Evolutionary conservation across 2,797 vertebrate species (phyloP).

Genomic region (Podarcis lilfordi): DNA sequence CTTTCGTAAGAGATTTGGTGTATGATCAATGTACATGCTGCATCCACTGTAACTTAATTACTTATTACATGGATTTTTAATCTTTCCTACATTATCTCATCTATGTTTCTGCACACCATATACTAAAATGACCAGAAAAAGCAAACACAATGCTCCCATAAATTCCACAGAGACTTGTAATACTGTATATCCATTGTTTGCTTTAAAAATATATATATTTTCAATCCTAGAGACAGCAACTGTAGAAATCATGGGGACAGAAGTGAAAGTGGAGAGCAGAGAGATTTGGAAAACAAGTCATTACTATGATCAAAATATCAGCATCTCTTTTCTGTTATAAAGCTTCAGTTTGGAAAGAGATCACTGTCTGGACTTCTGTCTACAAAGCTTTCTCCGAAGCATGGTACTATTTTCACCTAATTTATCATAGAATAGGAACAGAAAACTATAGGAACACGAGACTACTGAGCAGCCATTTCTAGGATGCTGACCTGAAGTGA

Average conservation of each 20-base stretch:
- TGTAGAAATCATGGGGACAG: not conserved
- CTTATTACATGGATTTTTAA: not conserved
- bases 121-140: not conserved
- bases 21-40: not conserved
- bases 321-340: not conserved
- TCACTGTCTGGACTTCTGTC: not conserved
- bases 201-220: not conserved
- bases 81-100: not conserved
- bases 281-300: not conserved
- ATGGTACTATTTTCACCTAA: not conserved
- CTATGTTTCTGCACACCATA: not conserved
- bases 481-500: not conserved
- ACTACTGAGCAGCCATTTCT: not conserved
- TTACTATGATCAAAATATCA: not conserved
- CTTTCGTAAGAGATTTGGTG: not conserved
- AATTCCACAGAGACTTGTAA: too few species aligned
- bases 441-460: not conserved
- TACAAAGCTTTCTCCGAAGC: not conserved
- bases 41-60: not conserved
- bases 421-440: not conserved
- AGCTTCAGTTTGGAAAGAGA: not conserved
- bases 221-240: not conserved
- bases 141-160: not conserved
- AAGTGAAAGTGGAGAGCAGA: not conserved
- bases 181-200: not conserved